These are phyloP conservation scores for Parnassius glacialis DNA, from an alignment of 2,888 invertebrate genomes.

Conservation along the genomic window DNA sequence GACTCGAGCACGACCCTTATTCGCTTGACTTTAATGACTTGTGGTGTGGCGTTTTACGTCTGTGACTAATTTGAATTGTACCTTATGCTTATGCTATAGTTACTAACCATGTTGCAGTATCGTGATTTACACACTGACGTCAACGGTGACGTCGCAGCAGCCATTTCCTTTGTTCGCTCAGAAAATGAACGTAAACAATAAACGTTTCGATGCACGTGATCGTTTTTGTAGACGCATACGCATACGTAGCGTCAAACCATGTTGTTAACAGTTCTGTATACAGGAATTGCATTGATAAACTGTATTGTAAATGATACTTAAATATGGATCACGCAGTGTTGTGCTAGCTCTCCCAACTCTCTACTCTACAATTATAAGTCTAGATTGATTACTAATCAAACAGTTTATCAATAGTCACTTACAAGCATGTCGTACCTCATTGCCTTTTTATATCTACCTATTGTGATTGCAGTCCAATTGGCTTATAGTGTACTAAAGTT, in stretches of 20 bases:
- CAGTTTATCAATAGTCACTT: no score
- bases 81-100: constrained; percentile 17
- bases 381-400: no score
- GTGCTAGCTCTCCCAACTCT: no score
- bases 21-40: constrained; percentile 39
- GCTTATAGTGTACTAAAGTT: no score
- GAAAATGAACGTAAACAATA: constrained; percentile 23
- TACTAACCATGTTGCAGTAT: constrained; percentile 25
- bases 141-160: constrained; percentile 29
- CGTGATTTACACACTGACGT: constrained; percentile 19
- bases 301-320: no score
- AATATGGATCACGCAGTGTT: no score
- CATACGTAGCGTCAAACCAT: constrained; percentile 18
- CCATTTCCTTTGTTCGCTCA: constrained; percentile 21
- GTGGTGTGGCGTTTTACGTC: constrained; percentile 35
- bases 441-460: no score
- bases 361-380: no score
- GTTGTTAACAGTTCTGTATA: constrained; percentile 7
- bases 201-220: constrained; percentile 20
- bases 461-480: no score
- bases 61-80: constrained; percentile 9
- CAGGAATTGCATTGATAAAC: no score
- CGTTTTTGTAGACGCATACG: constrained; percentile 26
- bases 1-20: neutral
- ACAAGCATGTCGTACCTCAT: no score